These are phyloP conservation scores for Corvus cornix DNA, from an alignment of 2,113 vertebrate genomes.

Conservation along the genomic window DNA sequence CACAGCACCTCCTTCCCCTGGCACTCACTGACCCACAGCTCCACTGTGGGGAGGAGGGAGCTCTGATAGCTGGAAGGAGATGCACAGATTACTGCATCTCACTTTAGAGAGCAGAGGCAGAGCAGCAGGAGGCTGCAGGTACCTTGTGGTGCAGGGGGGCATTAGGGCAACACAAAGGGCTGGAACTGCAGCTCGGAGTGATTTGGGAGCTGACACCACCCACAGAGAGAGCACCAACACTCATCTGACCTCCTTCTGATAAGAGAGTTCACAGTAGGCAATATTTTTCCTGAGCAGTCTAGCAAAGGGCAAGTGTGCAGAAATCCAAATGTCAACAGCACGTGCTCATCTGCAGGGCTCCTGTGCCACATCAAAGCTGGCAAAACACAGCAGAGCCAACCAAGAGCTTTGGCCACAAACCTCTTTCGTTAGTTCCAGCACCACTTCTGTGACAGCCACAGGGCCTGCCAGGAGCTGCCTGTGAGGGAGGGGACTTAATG, in stretches of 20 bases:
- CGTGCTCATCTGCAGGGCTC: not conserved
- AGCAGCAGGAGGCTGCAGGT: not conserved
- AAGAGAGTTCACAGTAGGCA: not conserved
- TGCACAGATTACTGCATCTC: not conserved
- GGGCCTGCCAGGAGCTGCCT: rapidly evolving
- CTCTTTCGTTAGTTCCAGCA: rapidly evolving
- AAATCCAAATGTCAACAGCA: not conserved
- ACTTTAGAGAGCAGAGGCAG: not conserved
- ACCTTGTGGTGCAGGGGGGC: not conserved
- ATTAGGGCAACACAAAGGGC: not conserved
- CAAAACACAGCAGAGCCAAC: not conserved
- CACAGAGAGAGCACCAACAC: not conserved
- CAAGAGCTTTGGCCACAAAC: not conserved
- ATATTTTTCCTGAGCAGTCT: not conserved
- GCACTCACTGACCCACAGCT: not conserved
- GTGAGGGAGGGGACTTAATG: not conserved
- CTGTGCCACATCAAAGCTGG: not conserved
- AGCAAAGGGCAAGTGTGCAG: not conserved
- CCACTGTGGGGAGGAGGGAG: not conserved
- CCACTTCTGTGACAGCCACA: not conserved
- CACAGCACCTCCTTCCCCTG: not conserved
- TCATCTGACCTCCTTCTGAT: not conserved
- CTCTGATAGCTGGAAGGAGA: not conserved
- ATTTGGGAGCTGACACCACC: not conserved
- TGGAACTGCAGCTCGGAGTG: not conserved